Evolutionary conservation across 2,113 vertebrate genomes (phyloP).

Genomic region (Myotis lucifugus): DNA sequence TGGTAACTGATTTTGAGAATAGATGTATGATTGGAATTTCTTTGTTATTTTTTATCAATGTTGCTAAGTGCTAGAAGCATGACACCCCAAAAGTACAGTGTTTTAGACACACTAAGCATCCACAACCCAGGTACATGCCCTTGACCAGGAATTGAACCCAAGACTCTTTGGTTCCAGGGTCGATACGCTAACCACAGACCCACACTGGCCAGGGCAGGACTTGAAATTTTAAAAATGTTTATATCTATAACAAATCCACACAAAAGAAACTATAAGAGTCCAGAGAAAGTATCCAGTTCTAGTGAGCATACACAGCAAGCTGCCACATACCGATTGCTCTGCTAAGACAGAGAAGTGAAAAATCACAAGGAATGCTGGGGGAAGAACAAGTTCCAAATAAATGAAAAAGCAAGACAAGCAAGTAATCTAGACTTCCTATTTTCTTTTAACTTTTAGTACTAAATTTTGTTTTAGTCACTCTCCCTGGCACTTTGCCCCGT

Average conservation of each 20-base stretch:
- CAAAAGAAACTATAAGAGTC: not conserved
- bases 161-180: no score
- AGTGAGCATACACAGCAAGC: not conserved
- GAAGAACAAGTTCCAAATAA: not conserved
- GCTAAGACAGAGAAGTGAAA: not conserved
- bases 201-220: no score
- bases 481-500: not conserved
- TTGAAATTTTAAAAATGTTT: not conserved
- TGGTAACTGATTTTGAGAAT: not conserved
- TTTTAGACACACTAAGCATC: not conserved
- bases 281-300: not conserved
- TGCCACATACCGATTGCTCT: not conserved
- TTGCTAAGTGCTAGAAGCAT: no score
- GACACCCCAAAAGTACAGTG: not conserved
- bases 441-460: not conserved
- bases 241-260: slow-evolving; percentile 8
- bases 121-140: not conserved
- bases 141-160: no score
- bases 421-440: not conserved
- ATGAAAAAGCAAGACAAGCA: not conserved
- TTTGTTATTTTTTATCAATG: no score
- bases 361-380: not conserved
- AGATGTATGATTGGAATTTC: no score
- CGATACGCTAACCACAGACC: no score
- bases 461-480: not conserved